A percentile compares a stretch with the other conserved stretches of the same genome.
phyloP scores from a whole-genome alignment of 2,797 vertebrate genomes.

The Acipenser ruthenus region DNA sequence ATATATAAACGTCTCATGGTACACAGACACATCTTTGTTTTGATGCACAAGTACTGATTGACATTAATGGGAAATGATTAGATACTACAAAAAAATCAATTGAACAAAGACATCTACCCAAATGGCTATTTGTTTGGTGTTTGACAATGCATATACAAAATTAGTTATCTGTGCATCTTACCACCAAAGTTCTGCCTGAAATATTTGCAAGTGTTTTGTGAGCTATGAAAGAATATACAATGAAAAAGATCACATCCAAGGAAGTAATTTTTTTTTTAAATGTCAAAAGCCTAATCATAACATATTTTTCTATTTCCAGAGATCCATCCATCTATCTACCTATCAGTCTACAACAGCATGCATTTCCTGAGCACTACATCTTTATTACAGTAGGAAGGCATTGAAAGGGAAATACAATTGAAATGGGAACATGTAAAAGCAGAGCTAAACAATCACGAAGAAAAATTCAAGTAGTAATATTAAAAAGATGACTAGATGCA shows the following conservation, averaged over 20 bases:
- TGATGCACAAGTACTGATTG: too few relatives aligned
- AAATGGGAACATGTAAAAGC: slow-evolving; percentile 17
- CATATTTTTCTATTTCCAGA: slow-evolving; percentile 46
- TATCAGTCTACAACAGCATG: slow-evolving; percentile 22
- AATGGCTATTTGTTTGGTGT: too few relatives aligned
- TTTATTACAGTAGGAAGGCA: slow-evolving; percentile 23
- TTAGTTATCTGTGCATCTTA: too few relatives aligned
- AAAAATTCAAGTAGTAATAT: slow-evolving; percentile 19
- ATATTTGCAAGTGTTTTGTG: slow-evolving; percentile 42
- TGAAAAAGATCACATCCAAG: slow-evolving; percentile 44
- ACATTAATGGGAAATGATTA: too few relatives aligned
- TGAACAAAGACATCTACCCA: too few relatives aligned
- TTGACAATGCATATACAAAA: too few relatives aligned
- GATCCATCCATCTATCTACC: slow-evolving; percentile 31
- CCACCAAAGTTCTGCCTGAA: too few relatives aligned
- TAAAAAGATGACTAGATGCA: too few relatives aligned
- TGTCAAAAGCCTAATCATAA: slow-evolving; percentile 36
- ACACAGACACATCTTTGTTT: too few relatives aligned
- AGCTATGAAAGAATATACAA: slow-evolving; percentile 47
- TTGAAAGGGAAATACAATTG: slow-evolving; percentile 33
- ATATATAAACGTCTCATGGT: too few relatives aligned
- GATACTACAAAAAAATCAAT: too few relatives aligned
- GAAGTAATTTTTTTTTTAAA: slow-evolving; percentile 36
- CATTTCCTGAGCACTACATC: slow-evolving; percentile 22
- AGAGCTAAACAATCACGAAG: slow-evolving; percentile 16